Evolutionary conservation across 2,797 vertebrate genomes (phyloP), one percentile per base, ranked within the genome.

Genomic region (Champsocephalus esox): DNA sequence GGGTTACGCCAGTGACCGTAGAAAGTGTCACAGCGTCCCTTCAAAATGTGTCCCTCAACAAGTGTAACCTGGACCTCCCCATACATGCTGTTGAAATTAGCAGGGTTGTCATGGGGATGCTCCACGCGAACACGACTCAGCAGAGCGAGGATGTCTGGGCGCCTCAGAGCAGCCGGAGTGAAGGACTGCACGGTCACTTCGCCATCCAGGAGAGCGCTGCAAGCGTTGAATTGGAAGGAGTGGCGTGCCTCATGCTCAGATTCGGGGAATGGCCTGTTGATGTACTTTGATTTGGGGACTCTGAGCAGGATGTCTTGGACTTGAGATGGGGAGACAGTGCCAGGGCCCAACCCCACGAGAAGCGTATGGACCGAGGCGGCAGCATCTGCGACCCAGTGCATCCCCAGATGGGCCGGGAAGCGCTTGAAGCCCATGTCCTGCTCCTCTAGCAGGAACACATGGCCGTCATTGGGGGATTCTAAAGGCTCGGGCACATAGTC

Each of bases 1-100:
- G 96, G 97, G 55, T 96, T 97, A 64, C 96, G 95, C 97, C 97
- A 97, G 91, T 98, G 97, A 63, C 97, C 97, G 0, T 97, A 97
- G 88, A 98, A 97, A 28, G 96, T 97, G 88, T 97, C 93, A 51
- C 96, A 97, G 61, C 93, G 96, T 4, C 95, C 95, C 0, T 48
- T 91, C 58, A 97, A 87, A 12, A 96, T 57, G 3, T 96, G 94
- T 13, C 97, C 95, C 0, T 88, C 92, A 14, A 89, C 89, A 55
- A 97, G 91, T 1, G 94, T 94, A 67, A 97, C 93, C 54, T 92
- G 92, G 63, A 97, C 94, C 80, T 98, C 96, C 0, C 92, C 93
- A 0, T 98, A 98, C 97, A 98, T 98, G 81, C 58, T 84, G 82
- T 97, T 93, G n/a, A 98, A 98, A 83, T 96, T 98, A 79, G 96